Evolutionary conservation across 2,113 vertebrate species (phyloP), one percentile per base, ranked within the genome.

Genomic region (Oreochromis aureus): DNA sequence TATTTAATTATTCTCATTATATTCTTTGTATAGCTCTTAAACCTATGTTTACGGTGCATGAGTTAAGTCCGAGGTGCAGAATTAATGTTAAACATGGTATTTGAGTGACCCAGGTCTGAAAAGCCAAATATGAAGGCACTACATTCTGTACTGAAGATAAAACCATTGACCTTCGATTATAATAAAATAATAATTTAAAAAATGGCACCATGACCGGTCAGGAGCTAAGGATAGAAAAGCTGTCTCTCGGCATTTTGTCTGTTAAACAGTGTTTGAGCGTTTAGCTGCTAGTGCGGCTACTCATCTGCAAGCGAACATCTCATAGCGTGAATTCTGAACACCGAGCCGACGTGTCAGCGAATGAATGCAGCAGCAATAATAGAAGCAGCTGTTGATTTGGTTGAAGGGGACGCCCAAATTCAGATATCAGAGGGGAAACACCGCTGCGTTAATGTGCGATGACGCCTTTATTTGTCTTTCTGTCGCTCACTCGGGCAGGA

Each of bases 41-140:
- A 27, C 1, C 39, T 1, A 22, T 44, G 13, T 44, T 73, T 46
- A 27, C 27, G n/a, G 13, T 73, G 66, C 22, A 10, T 0, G 3
- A 46, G 22, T 16, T 44, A 46, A 71, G n/a, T 46, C 2, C 48
- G 22, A 48, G 41, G 41, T 10, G 24, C 24, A 76, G 71, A 30
- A 18, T 19, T 48, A 30, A 18, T 44, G 71, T 48, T 30, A 48
- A 76, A 76, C 41, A 3, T 44, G 39, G 2, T 2, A 16, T 16
- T 46, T 18, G 41, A 27, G 41, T 46, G 13, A 11, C 13, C 0
- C 22, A 24, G 15, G 22, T 13, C 41, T 73, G 69, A 27, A 46
- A 46, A 46, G 69, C 2, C 44, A 32, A 19, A 0, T 51, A 5
- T 78, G 10, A 78, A 32, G 3, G 27, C 10, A 32, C 0, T 1